Conservation (phyloP, 2,113 vertebrate species). For the Uropsilus gracilis region DNA sequence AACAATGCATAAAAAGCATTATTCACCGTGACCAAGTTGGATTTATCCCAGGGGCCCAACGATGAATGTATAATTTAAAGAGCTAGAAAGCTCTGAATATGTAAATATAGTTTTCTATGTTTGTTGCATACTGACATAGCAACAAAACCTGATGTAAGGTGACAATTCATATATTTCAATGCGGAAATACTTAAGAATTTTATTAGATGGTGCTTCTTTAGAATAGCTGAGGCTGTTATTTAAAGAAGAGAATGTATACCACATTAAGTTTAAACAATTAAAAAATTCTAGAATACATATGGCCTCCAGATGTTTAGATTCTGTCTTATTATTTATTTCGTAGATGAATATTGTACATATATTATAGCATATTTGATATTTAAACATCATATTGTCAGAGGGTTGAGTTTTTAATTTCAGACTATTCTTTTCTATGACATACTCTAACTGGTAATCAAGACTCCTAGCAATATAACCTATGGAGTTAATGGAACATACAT, state of each 20-base stretch:
- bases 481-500: not conserved
- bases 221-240: not conserved
- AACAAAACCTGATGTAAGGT: not conserved
- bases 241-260: not conserved
- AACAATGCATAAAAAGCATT: too few relatives aligned
- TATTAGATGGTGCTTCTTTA: not conserved
- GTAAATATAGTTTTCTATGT: not conserved
- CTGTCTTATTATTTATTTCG: slow-evolving; percentile 19
- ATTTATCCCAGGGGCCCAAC: too few relatives aligned
- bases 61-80: not conserved
- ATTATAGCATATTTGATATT: not conserved
- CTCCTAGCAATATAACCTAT: not conserved
- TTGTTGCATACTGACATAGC: not conserved
- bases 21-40: too few relatives aligned
- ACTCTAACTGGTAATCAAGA: not conserved
- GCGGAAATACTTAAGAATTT: not conserved
- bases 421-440: not conserved
- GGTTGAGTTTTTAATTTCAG: not conserved
- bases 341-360: not conserved
- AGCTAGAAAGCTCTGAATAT: slow-evolving; percentile 11
- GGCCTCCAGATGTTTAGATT: not conserved
- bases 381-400: not conserved
- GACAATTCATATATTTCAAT: too few relatives aligned
- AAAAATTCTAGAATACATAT: not conserved
- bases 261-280: not conserved